phyloP scores from a whole-genome alignment of 2,113 vertebrate species.

The Girardinichthys multiradiatus region DNA sequence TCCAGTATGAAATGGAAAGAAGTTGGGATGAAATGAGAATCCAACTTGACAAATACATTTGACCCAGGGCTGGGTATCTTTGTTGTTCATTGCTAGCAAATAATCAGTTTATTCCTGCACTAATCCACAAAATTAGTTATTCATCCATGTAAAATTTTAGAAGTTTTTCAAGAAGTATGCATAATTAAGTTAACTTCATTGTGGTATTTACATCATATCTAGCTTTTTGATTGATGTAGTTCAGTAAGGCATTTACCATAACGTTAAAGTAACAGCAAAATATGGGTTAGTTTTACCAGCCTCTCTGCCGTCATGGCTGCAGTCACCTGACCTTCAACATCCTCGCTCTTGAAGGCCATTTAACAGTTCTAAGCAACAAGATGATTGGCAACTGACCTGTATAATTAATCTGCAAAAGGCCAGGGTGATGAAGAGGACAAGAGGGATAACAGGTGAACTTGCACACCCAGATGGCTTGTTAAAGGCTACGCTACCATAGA shows the following conservation, averaged over 20 bases:
- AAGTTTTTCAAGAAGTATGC: no score
- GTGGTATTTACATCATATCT: no score
- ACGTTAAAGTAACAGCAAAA: background rate
- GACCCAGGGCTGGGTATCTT: no score
- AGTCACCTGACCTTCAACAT: conserved; percentile 17
- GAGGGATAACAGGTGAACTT: conserved; percentile 14
- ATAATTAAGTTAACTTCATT: no score
- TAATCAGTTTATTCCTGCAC: no score
- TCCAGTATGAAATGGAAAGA: no score
- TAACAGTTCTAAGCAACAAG: conserved; percentile 21
- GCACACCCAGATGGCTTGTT: background rate
- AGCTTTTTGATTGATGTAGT: no score
- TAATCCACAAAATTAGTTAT: background rate
- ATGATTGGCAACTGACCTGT: conserved; percentile 46
- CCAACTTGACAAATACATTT: no score
- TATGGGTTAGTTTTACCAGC: conserved; percentile 8
- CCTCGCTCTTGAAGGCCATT: conserved; percentile 9
- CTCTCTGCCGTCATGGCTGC: conserved; percentile 14
- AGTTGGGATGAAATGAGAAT: no score
- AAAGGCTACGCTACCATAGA: background rate
- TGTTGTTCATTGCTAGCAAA: no score
- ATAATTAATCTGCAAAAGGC: conserved; percentile 27
- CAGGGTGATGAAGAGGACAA: conserved; percentile 22
- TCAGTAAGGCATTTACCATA: background rate
- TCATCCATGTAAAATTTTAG: background rate